A percentile compares a stretch with the other conserved stretches of the same genome.
Conservation (phyloP, 2,888 invertebrate species). For the Caenorhabditis sp. region DNA sequence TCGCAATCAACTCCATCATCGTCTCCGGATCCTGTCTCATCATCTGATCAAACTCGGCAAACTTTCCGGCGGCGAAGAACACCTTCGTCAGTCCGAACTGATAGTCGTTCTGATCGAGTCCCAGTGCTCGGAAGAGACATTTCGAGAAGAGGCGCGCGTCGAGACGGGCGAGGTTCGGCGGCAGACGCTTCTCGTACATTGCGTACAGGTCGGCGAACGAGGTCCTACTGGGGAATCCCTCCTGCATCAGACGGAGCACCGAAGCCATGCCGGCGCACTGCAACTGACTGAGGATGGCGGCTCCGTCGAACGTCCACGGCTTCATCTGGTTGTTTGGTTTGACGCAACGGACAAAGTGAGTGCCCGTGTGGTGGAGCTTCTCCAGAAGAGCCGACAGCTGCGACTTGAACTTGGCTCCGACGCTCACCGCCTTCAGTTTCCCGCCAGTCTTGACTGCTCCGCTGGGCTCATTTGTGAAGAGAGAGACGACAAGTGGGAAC, state of each 20-base stretch:
- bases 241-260: conserved; percentile 96
- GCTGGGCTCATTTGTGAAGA: conserved; percentile 34
- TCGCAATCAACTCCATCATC: conserved; percentile 87
- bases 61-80: conserved; percentile 98
- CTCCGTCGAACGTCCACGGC: conserved; percentile 59
- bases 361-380: conserved; percentile 88
- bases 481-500: conserved; percentile 30
- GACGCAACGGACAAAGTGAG: conserved; percentile 96
- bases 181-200: conserved; percentile 91
- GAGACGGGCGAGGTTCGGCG: conserved; percentile 87
- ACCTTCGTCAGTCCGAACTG: conserved; percentile 97
- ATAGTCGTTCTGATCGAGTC: conserved; percentile 92
- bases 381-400: conserved; percentile 93
- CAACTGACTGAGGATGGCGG: conserved; percentile 90
- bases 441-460: conserved; percentile 36
- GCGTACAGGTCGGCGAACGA: conserved; percentile 90
- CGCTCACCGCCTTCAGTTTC: conserved; percentile 87
- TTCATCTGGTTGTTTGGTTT: conserved; percentile 96
- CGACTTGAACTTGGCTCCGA: conserved; percentile 94
- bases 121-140: conserved; percentile 94
- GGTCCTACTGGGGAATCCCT: conserved; percentile 87
- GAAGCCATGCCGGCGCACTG: conserved; percentile 96
- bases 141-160: conserved; percentile 94
- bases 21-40: conserved; percentile 96
- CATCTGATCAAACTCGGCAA: conserved; percentile 85